Conservation (phyloP, 2,113 vertebrate species). For the Cynopterus brachyotis region DNA sequence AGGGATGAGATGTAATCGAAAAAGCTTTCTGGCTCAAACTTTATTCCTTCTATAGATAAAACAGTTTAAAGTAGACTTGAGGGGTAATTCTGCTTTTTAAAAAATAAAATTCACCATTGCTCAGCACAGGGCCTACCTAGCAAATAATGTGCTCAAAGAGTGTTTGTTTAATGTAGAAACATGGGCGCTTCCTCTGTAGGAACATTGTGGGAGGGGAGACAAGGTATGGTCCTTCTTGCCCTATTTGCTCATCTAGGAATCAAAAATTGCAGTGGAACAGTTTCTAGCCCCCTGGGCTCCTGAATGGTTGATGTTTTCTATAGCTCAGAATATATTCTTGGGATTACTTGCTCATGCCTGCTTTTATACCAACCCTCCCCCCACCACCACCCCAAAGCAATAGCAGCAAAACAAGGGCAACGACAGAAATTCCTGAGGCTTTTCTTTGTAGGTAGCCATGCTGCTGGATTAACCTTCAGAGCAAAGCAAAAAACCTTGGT, state of each 20-base stretch:
- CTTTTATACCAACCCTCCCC: not conserved
- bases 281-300: not conserved
- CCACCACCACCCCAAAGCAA: not conserved
- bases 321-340: constrained; percentile 35
- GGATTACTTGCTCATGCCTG: not conserved
- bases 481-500: not conserved
- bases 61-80: constrained; percentile 67
- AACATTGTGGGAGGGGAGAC: not conserved
- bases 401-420: constrained; percentile 27
- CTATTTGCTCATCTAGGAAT: not conserved
- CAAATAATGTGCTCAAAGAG: not conserved
- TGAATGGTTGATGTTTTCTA: not conserved
- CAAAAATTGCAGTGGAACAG: not conserved
- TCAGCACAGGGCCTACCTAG: not conserved
- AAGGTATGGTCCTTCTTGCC: not conserved
- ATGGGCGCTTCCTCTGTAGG: not conserved
- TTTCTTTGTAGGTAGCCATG: not conserved
- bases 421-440: constrained; percentile 34
- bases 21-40: constrained; percentile 54
- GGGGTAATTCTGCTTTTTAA: constrained; percentile 46
- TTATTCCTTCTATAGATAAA: constrained; percentile 69
- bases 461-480: constrained; percentile 32
- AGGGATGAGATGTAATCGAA: constrained; percentile 46
- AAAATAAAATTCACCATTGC: constrained; percentile 11
- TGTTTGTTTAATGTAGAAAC: not conserved